A percentile compares a stretch with the other conserved stretches of the same genome.
These are phyloP conservation scores for Drosophila yakuba DNA, from an alignment of 1,140 invertebrate genomes.

Conservation along the genomic window DNA sequence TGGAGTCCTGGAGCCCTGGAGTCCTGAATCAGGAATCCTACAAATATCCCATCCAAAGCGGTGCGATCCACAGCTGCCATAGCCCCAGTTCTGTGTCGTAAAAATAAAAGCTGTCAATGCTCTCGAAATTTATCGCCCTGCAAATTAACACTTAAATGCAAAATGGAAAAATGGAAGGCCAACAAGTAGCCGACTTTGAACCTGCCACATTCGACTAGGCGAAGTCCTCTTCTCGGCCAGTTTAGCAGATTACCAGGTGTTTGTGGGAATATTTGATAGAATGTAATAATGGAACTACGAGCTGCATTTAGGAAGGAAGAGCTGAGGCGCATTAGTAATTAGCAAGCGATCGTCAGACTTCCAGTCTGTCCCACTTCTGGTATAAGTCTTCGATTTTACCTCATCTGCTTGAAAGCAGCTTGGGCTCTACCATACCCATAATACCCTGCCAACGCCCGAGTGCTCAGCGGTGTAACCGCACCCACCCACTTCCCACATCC, in stretches of 20 bases:
- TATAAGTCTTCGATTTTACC: no score
- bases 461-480: not conserved
- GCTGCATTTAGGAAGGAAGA: no score
- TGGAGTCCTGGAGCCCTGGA: not conserved
- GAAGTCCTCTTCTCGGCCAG: conserved; percentile 1
- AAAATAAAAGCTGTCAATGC: conserved; percentile 83
- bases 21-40: not conserved
- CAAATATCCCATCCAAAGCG: conserved; percentile 21
- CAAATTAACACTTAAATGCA: conserved; percentile 79
- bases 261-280: not conserved
- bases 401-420: no score
- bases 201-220: not conserved
- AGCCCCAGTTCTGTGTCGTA: conserved; percentile 56
- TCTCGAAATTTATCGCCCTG: conserved; percentile 74
- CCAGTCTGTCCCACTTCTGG: no score
- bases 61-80: conserved; percentile 51
- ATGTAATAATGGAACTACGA: no score
- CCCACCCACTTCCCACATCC: not conserved
- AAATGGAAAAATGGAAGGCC: conserved; percentile 29
- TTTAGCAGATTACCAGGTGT: not conserved
- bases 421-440: no score
- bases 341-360: no score
- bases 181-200: conserved; percentile 14
- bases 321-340: no score
- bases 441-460: not conserved